phyloP scores from a whole-genome alignment of 2,797 vertebrate genomes.

The Squalus acanthias region DNA sequence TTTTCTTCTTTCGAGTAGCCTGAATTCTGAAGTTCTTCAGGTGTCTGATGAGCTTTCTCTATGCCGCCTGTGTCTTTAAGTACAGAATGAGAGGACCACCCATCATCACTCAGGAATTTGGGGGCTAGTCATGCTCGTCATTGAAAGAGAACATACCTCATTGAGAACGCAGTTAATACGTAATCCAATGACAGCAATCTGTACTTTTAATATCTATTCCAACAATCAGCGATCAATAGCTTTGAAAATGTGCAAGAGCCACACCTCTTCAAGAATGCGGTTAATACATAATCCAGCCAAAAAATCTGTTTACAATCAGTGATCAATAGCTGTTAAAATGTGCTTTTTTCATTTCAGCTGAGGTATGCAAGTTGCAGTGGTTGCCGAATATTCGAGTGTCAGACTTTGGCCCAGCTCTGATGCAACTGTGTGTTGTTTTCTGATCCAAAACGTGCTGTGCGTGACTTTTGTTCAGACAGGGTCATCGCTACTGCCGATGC shows the following conservation, averaged over 20 bases:
- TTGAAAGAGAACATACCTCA: conserved; percentile 4
- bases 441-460: neutral
- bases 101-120: neutral
- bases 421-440: neutral
- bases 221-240: neutral
- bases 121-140: neutral
- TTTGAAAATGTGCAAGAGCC: neutral
- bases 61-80: neutral
- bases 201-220: neutral
- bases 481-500: neutral
- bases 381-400: neutral
- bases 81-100: neutral
- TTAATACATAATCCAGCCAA: conserved; percentile 30
- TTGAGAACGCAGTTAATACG: conserved; percentile 3
- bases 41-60: conserved; percentile 1
- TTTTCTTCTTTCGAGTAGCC: neutral
- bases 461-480: neutral
- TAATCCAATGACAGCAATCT: neutral
- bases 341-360: neutral
- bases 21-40: conserved; percentile 4
- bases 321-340: neutral
- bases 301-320: conserved; percentile 11
- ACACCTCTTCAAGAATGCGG: neutral
- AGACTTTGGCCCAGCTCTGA: neutral
- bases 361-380: neutral